phyloP scores from a whole-genome alignment of 1,140 invertebrate genomes.

The Whitmania pigra region DNA sequence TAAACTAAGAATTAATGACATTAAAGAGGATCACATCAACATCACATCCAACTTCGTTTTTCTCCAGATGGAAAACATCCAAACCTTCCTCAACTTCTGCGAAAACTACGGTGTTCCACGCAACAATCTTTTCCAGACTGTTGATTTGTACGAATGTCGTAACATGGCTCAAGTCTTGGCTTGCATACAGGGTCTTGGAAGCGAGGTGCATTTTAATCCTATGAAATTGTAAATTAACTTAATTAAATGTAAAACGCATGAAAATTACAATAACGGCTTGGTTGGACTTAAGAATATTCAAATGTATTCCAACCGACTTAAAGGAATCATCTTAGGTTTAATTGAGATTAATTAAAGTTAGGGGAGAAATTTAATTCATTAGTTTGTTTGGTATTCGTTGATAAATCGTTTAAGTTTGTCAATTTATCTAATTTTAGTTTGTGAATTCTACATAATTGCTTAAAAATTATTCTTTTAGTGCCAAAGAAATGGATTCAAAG shows the following conservation, averaged over 20 bases:
- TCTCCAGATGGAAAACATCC: conserved; percentile 33
- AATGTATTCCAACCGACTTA: too few species aligned
- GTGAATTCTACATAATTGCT: too few species aligned
- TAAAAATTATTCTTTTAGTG: conserved; percentile 12
- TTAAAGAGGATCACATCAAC: too few species aligned
- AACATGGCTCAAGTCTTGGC: conserved; percentile 36
- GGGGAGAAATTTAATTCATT: too few species aligned
- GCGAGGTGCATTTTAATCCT: conserved; percentile 26
- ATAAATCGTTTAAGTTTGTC: too few species aligned
- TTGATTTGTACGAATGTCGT: conserved; percentile 33
- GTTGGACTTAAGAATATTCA: not conserved
- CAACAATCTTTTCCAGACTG: conserved; percentile 33
- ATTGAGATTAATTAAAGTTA: too few species aligned
- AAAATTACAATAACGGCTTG: not conserved
- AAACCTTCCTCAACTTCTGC: conserved; percentile 28
- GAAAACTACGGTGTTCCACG: conserved; percentile 30
- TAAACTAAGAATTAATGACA: not conserved
- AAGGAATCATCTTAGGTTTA: too few species aligned
- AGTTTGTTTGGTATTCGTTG: too few species aligned
- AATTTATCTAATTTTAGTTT: too few species aligned
- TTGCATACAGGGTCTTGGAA: conserved; percentile 31
- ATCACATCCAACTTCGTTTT: too few species aligned
- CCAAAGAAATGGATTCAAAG: conserved; percentile 61
- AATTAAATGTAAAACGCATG: not conserved
- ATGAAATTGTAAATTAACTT: not conserved